Evolutionary conservation across 2,113 vertebrate genomes (phyloP).

Genomic region (Empidonax alnorum): DNA sequence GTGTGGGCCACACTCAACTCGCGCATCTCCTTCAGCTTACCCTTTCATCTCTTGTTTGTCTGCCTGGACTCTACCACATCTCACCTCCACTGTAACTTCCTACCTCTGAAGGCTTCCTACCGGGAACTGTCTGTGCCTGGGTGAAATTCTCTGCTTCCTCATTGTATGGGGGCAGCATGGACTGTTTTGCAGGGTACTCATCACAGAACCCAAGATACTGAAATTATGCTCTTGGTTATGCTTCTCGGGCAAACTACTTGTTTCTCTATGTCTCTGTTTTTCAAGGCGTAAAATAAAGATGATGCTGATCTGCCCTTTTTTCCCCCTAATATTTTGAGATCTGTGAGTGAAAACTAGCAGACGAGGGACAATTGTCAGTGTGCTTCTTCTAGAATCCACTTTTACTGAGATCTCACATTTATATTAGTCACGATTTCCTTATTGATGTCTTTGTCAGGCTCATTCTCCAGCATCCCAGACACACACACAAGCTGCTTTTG

Average conservation of each 20-base stretch:
- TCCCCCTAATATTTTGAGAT: not conserved
- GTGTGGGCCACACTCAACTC: not conserved
- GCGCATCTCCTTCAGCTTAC: not conserved
- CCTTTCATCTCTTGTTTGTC: not conserved
- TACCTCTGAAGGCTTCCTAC: not conserved
- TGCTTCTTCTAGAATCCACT: not conserved
- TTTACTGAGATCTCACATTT: not conserved
- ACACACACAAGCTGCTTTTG: not conserved
- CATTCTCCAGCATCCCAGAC: not conserved
- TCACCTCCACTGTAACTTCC: not conserved
- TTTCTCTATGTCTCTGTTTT: not conserved
- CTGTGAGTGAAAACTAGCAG: not conserved
- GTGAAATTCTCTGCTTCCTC: not conserved
- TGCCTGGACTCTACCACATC: not conserved
- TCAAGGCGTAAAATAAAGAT: not conserved
- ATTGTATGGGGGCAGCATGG: not conserved
- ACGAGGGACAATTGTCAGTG: not conserved
- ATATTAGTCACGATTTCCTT: not conserved
- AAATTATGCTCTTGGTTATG: not conserved
- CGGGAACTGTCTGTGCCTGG: not conserved
- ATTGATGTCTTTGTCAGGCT: not conserved
- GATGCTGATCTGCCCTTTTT: not conserved
- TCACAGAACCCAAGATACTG: not conserved
- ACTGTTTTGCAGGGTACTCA: not conserved
- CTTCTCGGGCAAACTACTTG: not conserved